A percentile compares a stretch with the other conserved stretches of the same genome.
These are phyloP conservation scores for Dynastes hyllus DNA, from an alignment of 2,888 invertebrate genomes.

Conservation along the genomic window DNA sequence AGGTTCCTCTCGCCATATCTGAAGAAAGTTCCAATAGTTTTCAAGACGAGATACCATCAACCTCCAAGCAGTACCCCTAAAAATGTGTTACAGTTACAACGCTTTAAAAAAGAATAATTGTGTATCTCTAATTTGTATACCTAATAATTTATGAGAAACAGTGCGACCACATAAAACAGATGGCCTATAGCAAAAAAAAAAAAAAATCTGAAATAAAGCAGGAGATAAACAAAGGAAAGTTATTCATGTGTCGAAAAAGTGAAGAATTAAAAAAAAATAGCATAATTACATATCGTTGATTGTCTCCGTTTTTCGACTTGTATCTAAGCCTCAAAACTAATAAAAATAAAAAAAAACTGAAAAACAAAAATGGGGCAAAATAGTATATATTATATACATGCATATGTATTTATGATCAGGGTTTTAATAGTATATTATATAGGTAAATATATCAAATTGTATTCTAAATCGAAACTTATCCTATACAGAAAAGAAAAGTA, in stretches of 20 bases:
- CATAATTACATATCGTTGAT: conserved; percentile 30
- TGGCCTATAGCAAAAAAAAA: conserved; percentile 16
- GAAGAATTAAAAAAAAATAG: conserved; percentile 14
- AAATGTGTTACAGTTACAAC: background rate
- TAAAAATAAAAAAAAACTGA: background rate
- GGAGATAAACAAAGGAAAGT: background rate
- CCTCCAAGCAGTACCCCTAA: conserved; percentile 69
- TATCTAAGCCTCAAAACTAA: background rate
- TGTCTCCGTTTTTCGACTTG: conserved; percentile 30
- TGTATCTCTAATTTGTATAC: background rate
- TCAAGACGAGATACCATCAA: conserved; percentile 69
- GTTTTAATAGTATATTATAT: conserved; percentile 34
- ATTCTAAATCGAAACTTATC: background rate
- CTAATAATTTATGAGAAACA: background rate
- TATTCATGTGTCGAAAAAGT: background rate
- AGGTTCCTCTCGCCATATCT: conserved; percentile 69
- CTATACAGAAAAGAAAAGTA: background rate
- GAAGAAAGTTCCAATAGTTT: conserved; percentile 69
- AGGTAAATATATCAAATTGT: background rate
- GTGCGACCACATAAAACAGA: background rate
- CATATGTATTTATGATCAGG: conserved; percentile 21
- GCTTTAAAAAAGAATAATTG: background rate
- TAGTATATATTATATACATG: background rate
- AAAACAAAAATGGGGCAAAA: background rate
- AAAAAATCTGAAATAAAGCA: too few relatives aligned